Percentiles rank a stretch among this genome's conserved stretches.
These are phyloP conservation scores for Sardinella longiceps DNA, from an alignment of 2,797 vertebrate species.

Conservation along the genomic window DNA sequence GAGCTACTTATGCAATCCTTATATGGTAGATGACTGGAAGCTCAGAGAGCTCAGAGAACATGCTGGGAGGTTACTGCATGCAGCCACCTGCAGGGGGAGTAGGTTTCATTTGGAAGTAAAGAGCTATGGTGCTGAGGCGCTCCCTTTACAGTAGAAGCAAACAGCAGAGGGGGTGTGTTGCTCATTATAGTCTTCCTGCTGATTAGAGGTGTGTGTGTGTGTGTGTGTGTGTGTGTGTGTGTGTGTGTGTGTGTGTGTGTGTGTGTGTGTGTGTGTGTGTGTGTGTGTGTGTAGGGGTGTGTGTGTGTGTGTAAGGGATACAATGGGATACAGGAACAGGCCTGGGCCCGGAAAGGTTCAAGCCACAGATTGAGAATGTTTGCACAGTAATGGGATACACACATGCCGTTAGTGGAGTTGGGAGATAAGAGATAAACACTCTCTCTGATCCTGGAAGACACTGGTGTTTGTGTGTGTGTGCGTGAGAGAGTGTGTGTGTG, in stretches of 20 bases:
- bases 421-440: neutral
- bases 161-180: neutral
- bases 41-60: neutral
- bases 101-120: neutral
- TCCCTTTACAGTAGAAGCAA: neutral
- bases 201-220: too few relatives aligned
- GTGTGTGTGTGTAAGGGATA: neutral
- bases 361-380: neutral
- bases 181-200: neutral
- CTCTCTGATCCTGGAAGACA: neutral
- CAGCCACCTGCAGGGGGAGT: neutral
- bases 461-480: neutral
- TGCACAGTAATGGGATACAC: constrained; percentile 7
- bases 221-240: neutral
- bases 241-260: constrained; percentile 9
- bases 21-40: neutral
- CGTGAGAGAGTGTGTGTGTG: neutral
- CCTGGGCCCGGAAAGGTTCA: neutral
- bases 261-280: neutral
- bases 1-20: neutral
- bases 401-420: neutral
- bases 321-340: neutral
- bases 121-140: neutral
- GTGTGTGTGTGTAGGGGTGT: neutral
- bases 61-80: neutral